Evolutionary conservation across 1,140 invertebrate genomes (phyloP).

Genomic region (Schmidtea mediterranea): DNA sequence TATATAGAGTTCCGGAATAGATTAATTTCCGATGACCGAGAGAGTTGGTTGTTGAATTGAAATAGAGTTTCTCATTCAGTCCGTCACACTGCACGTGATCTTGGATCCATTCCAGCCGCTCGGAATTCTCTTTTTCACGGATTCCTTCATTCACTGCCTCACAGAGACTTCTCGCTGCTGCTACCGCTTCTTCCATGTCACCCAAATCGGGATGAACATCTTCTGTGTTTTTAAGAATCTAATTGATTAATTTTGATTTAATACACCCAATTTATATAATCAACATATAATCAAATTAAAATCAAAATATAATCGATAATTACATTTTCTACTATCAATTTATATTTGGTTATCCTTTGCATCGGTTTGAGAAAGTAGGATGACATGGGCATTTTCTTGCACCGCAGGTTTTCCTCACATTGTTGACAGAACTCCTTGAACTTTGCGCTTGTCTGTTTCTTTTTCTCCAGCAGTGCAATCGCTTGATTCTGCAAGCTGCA

Average conservation of each 20-base stretch:
- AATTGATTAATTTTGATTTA: too few species aligned
- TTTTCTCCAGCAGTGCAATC: too few species aligned
- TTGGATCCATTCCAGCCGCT: slow-evolving; percentile 45
- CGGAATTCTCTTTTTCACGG: slow-evolving; percentile 47
- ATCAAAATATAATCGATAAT: too few species aligned
- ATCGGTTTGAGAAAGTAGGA: background rate
- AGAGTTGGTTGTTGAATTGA: slow-evolving; percentile 50
- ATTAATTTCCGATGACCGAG: too few species aligned
- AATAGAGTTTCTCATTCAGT: slow-evolving; percentile 38
- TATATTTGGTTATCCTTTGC: background rate
- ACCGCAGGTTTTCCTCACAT: background rate
- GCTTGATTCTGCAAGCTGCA: too few species aligned
- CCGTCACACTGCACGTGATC: slow-evolving; percentile 35
- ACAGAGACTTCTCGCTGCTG: slow-evolving; percentile 43
- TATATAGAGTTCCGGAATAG: too few species aligned
- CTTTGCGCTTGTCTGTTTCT: too few species aligned
- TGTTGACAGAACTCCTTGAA: too few species aligned
- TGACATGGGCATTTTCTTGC: background rate
- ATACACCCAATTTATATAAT: too few species aligned
- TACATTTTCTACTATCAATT: background rate
- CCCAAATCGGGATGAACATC: slow-evolving; percentile 39
- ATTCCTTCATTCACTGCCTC: slow-evolving; percentile 52
- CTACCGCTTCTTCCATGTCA: slow-evolving; percentile 39
- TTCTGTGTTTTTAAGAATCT: slow-evolving; percentile 44
- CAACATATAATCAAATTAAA: too few species aligned